phyloP scores from a whole-genome alignment of 2,888 invertebrate species.

The Caenorhabditis wallacei region DNA sequence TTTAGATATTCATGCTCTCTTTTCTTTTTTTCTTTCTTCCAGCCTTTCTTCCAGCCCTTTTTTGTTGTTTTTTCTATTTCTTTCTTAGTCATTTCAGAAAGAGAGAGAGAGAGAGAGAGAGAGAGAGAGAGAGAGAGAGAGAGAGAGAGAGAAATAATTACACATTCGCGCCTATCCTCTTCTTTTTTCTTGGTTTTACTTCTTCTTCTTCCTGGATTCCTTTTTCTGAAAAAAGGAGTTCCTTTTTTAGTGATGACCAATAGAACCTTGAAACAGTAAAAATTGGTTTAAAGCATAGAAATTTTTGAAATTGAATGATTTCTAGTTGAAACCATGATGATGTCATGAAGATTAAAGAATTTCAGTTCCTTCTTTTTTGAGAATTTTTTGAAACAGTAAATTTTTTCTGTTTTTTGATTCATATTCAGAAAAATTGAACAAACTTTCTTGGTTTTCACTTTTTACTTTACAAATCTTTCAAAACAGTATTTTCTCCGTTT shows the following conservation, averaged over 20 bases:
- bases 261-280: neutral
- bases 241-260: neutral
- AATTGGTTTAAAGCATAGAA: too few relatives aligned
- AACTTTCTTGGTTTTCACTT: too few relatives aligned
- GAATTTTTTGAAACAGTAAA: neutral
- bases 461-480: too few relatives aligned
- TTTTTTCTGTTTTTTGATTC: too few relatives aligned
- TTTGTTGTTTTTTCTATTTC: neutral
- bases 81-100: neutral
- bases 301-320: too few relatives aligned
- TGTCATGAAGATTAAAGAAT: too few relatives aligned
- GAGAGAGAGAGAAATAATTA: neutral
- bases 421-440: too few relatives aligned
- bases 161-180: neutral
- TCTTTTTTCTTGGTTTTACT: too few relatives aligned
- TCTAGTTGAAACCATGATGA: too few relatives aligned
- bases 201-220: constrained; percentile 4
- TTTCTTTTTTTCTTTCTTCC: too few relatives aligned
- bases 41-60: neutral
- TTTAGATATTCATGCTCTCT: neutral
- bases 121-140: neutral
- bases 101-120: neutral
- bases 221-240: neutral
- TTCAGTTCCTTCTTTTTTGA: too few relatives aligned
- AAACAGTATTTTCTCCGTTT: too few relatives aligned